Conservation (phyloP, 2,888 invertebrate species). For the Drosophila macrospina region DNA sequence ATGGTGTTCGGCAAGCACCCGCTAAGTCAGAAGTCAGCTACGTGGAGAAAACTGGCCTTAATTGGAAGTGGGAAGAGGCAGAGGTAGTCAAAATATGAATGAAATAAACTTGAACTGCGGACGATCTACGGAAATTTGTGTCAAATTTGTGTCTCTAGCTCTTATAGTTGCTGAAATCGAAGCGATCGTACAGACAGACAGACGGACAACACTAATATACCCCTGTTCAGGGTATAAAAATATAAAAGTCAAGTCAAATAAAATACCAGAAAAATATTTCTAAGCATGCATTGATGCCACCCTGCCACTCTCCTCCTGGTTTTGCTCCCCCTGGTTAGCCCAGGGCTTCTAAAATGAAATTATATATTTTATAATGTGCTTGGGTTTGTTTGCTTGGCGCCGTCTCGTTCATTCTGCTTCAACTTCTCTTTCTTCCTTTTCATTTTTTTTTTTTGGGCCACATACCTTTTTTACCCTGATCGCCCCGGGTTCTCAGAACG, state of each 20-base stretch:
- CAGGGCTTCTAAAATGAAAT: conserved; percentile 77
- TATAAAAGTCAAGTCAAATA: conserved; percentile 11
- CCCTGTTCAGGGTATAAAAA: too few relatives aligned
- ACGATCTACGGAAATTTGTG: too few relatives aligned
- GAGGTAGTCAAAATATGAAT: too few relatives aligned
- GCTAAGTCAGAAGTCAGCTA: too few relatives aligned
- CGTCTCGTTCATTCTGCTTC: conserved; percentile 1
- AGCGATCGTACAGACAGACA: too few relatives aligned
- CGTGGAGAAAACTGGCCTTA: too few relatives aligned
- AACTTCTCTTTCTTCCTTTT: not conserved
- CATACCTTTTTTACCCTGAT: conserved; percentile 58
- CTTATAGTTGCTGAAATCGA: too few relatives aligned
- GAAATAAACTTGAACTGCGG: too few relatives aligned
- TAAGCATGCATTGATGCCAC: conserved; percentile 68
- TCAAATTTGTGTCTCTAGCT: too few relatives aligned
- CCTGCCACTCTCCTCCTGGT: conserved; percentile 37
- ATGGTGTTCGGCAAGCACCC: too few relatives aligned
- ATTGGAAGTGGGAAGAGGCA: too few relatives aligned
- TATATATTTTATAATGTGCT: conserved; percentile 75
- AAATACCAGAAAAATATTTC: conserved; percentile 80
- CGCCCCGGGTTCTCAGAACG: conserved; percentile 44
- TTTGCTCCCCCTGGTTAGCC: conserved; percentile 66
- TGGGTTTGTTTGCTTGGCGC: conserved; percentile 64
- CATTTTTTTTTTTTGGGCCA: conserved; percentile 23
- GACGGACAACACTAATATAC: too few relatives aligned